Conservation (phyloP, 2,113 vertebrate species). For the Chaetodon trifascialis region DNA sequence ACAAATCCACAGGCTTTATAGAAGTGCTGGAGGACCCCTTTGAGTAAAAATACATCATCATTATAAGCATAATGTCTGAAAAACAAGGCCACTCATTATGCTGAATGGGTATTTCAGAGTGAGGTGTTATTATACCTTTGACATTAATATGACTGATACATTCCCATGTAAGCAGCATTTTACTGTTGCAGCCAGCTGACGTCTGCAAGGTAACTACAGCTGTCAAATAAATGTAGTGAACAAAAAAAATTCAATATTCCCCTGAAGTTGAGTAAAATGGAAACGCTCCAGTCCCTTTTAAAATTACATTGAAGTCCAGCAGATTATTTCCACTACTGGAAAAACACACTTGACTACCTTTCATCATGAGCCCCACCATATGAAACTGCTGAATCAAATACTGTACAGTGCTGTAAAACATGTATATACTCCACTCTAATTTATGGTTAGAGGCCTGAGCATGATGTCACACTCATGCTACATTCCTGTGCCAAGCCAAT, state of each 20-base stretch:
- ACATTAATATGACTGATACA: too few species aligned
- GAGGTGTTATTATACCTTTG: too few species aligned
- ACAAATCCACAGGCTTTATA: not conserved
- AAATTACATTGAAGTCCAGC: too few species aligned
- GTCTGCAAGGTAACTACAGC: not conserved
- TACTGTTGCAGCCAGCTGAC: too few species aligned
- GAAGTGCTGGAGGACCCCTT: not conserved
- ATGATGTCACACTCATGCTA: slow-evolving; percentile 56
- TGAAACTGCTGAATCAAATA: slow-evolving; percentile 32
- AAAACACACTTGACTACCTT: not conserved
- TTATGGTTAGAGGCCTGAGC: slow-evolving; percentile 33
- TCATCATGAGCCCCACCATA: not conserved
- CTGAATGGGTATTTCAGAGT: too few species aligned
- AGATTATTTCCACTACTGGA: not conserved
- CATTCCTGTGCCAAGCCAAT: slow-evolving; percentile 40
- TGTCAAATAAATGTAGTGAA: not conserved
- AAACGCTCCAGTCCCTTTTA: too few species aligned
- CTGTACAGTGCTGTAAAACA: slow-evolving; percentile 5
- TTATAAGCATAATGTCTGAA: too few species aligned
- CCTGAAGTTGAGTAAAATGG: too few species aligned
- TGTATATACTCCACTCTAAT: slow-evolving; percentile 22
- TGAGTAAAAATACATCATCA: too few species aligned
- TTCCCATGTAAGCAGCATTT: too few species aligned
- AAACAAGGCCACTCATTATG: too few species aligned
- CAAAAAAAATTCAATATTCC: not conserved